Evolutionary conservation across 1,140 invertebrate species (phyloP).

Genomic region (Sycophila sp.): DNA sequence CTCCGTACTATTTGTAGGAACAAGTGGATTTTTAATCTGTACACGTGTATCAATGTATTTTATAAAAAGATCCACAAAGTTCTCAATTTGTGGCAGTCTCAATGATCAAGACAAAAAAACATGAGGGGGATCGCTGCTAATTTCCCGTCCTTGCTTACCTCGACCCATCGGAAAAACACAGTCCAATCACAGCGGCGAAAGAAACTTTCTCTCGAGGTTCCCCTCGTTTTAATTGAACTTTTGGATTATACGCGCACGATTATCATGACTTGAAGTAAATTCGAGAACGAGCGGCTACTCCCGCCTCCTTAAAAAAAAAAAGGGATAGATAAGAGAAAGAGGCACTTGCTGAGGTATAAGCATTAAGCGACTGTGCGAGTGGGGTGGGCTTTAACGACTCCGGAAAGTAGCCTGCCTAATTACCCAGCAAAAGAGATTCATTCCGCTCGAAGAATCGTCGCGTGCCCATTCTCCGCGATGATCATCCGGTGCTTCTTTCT

Average conservation of each 20-base stretch:
- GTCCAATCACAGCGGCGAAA: too few species aligned
- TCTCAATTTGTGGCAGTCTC: too few species aligned
- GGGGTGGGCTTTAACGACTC: constrained; percentile 58
- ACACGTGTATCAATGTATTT: too few species aligned
- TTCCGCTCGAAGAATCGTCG: constrained; percentile 50
- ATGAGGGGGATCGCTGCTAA: too few species aligned
- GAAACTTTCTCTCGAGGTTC: too few species aligned
- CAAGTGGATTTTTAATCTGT: too few species aligned
- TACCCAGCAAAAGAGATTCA: constrained; percentile 63
- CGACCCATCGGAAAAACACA: too few species aligned
- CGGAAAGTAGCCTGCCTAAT: constrained; percentile 66
- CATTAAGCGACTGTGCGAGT: neutral
- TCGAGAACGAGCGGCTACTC: neutral
- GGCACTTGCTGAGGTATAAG: neutral
- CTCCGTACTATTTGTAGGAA: too few species aligned
- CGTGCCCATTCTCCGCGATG: constrained; percentile 4
- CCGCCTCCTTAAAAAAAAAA: neutral
- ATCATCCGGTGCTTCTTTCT: constrained; percentile 31
- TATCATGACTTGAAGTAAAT: neutral
- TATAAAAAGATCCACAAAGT: too few species aligned
- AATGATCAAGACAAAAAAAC: too few species aligned
- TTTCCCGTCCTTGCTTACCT: too few species aligned
- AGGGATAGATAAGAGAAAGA: neutral
- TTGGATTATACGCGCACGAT: constrained; percentile 10
- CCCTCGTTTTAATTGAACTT: constrained; percentile 24